Percentiles rank a stretch among this genome's conserved stretches.
Conservation (phyloP, 64 coral and sea anemone species). For the Actinia equina region DNA sequence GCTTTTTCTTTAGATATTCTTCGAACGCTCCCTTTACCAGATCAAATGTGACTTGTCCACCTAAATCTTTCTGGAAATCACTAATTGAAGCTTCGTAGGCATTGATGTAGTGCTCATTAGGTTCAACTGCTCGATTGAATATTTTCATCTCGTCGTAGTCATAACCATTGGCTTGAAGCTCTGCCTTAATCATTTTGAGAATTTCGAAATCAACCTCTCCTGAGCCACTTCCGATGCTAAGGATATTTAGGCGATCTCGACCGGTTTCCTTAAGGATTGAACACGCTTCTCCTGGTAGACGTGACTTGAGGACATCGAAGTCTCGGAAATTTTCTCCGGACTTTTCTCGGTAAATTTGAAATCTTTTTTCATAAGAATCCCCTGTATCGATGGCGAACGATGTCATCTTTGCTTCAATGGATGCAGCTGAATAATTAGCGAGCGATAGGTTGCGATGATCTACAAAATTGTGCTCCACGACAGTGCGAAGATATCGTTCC, state of each 20-base stretch:
- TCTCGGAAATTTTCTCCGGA: neutral
- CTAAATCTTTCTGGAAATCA: neutral
- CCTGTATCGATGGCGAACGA: neutral
- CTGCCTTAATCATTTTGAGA: slow-evolving; percentile 30
- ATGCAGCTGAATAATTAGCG: neutral
- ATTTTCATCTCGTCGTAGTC: slow-evolving; percentile 3
- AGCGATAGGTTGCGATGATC: neutral
- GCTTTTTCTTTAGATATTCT: slow-evolving; percentile 1
- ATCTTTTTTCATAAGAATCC: neutral
- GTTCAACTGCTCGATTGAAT: slow-evolving; percentile 26
- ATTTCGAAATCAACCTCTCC: slow-evolving; percentile 39
- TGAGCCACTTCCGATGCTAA: slow-evolving; percentile 36
- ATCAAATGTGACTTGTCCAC: neutral
- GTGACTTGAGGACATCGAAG: neutral
- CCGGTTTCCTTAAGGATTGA: neutral
- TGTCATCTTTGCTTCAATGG: neutral
- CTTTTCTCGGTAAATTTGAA: neutral
- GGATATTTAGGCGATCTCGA: slow-evolving; percentile 12
- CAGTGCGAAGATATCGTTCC: too few relatives aligned
- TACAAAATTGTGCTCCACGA: too few relatives aligned
- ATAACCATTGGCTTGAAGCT: neutral
- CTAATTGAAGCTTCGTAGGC: slow-evolving; percentile 2
- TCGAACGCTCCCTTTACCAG: slow-evolving; percentile 8
- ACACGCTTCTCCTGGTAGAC: neutral
- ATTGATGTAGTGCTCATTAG: neutral